phyloP scores from a whole-genome alignment of 2,888 invertebrate genomes.

The Campaea margaritaria region DNA sequence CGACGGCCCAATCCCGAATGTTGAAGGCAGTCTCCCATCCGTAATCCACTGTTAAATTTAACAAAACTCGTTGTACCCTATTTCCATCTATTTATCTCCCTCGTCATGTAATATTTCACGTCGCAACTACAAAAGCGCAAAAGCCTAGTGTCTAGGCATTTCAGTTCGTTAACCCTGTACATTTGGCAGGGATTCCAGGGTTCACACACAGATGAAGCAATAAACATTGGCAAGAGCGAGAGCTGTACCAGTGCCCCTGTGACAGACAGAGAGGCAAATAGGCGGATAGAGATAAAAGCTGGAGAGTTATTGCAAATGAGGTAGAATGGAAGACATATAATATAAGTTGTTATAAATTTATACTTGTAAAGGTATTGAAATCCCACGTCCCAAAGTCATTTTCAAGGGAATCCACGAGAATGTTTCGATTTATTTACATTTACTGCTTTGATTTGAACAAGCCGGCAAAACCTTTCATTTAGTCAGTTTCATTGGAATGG shows the following conservation, averaged over 20 bases:
- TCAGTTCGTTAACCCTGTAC: constrained; percentile 28
- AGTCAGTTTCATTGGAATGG: too few relatives aligned
- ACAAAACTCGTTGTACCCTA: background rate
- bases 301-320: constrained; percentile 27
- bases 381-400: too few relatives aligned
- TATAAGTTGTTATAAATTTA: background rate
- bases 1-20: too few relatives aligned
- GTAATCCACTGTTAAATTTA: background rate
- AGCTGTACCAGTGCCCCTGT: background rate
- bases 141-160: constrained; percentile 22
- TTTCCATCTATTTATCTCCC: background rate
- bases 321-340: constrained; percentile 3
- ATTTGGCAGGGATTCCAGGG: constrained; percentile 33
- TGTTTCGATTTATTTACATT: too few relatives aligned
- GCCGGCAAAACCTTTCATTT: too few relatives aligned
- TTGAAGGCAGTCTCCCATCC: too few relatives aligned
- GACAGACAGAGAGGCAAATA: constrained; percentile 8
- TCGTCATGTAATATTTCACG: background rate
- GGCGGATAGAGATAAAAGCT: constrained; percentile 1
- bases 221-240: constrained; percentile 34
- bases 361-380: too few relatives aligned
- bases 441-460: too few relatives aligned
- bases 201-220: constrained; percentile 19
- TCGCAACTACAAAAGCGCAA: background rate
- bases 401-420: too few relatives aligned